Percentiles rank a stretch among this genome's conserved stretches.
Conservation (phyloP, 2,797 vertebrate species). For the Morelia viridis region DNA sequence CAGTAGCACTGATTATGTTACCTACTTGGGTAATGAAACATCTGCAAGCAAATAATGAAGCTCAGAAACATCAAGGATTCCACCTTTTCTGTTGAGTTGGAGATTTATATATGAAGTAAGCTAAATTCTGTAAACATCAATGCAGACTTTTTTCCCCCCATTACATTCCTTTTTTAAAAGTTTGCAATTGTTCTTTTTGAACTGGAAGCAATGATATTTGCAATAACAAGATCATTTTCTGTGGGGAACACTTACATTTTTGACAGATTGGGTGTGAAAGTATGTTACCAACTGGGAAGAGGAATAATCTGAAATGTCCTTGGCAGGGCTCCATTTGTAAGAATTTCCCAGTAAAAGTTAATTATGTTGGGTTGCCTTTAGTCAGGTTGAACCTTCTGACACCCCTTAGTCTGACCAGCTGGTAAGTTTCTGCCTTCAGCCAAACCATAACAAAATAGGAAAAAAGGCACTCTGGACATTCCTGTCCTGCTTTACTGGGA, state of each 20-base stretch:
- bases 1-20: too few relatives aligned
- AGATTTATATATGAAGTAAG: background rate
- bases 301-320: background rate
- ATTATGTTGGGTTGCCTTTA: background rate
- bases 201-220: background rate
- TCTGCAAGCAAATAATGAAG: too few relatives aligned
- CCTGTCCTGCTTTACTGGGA: background rate
- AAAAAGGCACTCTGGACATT: background rate
- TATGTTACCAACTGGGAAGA: background rate
- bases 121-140: background rate
- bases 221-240: background rate
- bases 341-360: background rate
- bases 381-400: background rate
- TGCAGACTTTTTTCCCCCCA: background rate
- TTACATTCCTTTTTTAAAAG: background rate
- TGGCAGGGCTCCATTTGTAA: background rate
- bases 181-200: background rate
- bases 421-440: background rate
- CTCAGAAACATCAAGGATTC: too few relatives aligned
- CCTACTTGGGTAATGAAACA: too few relatives aligned
- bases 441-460: background rate
- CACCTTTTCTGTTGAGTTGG: background rate
- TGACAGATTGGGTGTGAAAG: background rate
- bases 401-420: background rate
- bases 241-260: background rate